Base-by-base conservation (phyloP, 2,113 vertebrate genomes). In the Dendrocopos noguchii region DNA sequence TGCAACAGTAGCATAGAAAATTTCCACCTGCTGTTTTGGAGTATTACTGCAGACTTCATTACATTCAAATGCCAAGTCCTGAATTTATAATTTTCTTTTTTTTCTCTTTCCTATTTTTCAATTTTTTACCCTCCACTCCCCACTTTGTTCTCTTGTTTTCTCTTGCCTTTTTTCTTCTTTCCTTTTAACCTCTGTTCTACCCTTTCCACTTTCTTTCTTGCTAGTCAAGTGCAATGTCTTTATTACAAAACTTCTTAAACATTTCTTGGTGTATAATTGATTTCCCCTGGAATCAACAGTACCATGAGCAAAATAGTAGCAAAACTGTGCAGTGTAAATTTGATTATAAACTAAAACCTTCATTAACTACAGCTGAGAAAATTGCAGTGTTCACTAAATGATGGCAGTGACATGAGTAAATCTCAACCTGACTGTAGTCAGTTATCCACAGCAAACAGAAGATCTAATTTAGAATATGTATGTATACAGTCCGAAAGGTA, bases 341-440 rank as follows among this genome's bases (percentile, higher is more conserved):
- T 78, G 36, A 10, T 88, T 90, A 55, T 81, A 83, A 95, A 59
- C 33, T 70, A 83, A 88, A 86, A 77, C 46, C 11, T 60, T 91
- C 72, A 75, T 74, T 95, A 94, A 94, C 36, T 87, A 59, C 33
- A 64, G n/a, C 42, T 84, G 60, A 57, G 80, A 80, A 63, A 57
- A 71, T 91, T 75, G 25, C 19, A 20, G 12, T 59, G 33, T 94
- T 85, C 27, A 31, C 15, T 56, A 85, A 90, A 19, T 59, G 46
- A 20, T 80, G 57, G 31, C 72, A 47, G 53, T 77, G 59, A 44
- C 52, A 28, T 61, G 34, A 46, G 36, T 95, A 64, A 78, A 77
- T 61, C 87, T 29, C n/a, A 42, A 42, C 36, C 33, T 47, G 50
- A 65, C 67, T 76, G 1, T 77, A 78, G 39, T 85, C 75, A 71